Evolutionary conservation across 2,888 invertebrate genomes (phyloP).

Genomic region (Cynaeus angustus): DNA sequence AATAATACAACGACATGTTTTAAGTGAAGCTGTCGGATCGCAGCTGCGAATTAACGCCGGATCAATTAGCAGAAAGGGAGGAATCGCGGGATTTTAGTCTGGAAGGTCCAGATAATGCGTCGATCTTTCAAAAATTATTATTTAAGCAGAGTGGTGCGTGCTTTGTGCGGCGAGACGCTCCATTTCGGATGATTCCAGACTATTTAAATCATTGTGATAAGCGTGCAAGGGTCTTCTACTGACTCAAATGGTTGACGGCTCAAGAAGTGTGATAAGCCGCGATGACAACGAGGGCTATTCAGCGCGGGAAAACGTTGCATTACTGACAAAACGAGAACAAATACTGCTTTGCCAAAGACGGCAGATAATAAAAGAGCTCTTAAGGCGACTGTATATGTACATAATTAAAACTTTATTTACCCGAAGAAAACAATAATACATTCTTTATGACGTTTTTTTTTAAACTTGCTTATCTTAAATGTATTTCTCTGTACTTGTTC

Average conservation of each 20-base stretch:
- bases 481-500: no score
- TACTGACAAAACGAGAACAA: no score
- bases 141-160: not conserved
- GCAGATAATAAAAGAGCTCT: no score
- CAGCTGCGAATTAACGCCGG: constrained; percentile 66
- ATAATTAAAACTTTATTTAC: no score
- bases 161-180: constrained; percentile 4
- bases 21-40: constrained; percentile 62
- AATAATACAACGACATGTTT: constrained; percentile 64
- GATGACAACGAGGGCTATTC: no score
- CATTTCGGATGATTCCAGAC: not conserved
- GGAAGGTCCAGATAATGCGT: constrained; percentile 18
- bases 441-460: no score
- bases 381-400: no score
- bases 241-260: not conserved
- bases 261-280: constrained; percentile 10
- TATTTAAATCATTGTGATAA: constrained; percentile 6
- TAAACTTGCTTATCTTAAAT: no score
- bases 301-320: no score
- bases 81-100: not conserved
- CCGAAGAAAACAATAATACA: no score
- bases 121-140: constrained; percentile 23
- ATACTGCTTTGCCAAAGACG: no score
- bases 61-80: constrained; percentile 66
- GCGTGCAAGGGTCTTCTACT: not conserved